Evolutionary conservation across 2,113 vertebrate species (phyloP), one percentile per base, ranked within the genome.

Genomic region (Sphaerodactylus townsendi): DNA sequence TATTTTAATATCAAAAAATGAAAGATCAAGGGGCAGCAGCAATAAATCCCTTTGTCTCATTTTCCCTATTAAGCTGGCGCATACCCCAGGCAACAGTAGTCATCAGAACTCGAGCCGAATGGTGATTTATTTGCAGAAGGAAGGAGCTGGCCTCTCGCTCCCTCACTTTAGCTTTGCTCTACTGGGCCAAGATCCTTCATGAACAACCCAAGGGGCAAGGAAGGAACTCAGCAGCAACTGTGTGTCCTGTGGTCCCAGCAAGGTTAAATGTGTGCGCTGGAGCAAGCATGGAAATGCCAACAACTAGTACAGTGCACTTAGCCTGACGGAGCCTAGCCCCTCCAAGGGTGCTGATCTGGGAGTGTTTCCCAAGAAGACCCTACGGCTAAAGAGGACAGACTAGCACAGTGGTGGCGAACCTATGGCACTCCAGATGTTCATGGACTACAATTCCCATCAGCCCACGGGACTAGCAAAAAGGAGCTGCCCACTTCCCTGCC

Each of bases 101-200:
- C 92, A 94, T 89, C 91, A 88, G 88, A 68, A n/a, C 83, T 90
- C 74, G 15, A 35, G 19, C 13, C 82, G 14, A 39, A 78, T 1
- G 44, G 92, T 93, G 87, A 91, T 92, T 86, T 90, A 91, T 93
- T 84, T 80, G 86, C 86, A 90, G 83, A 82, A 88, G 66, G 62
- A 75, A 87, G 72, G 83, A 53, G 69, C 41, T 85, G 79, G 82
- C 75, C 79, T 73, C 53, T 89, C 87, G 44, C 64, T 88, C 91
- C 80, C 76, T 87, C 82, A 33, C 76, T 86, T 37, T 15, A 0
- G 10, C 74, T 39, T 33, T 11, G 7, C 74, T 59, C 5, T 7
- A 23, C 14, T 37, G 10, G 50, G 2, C 15, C 39, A 48, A 9
- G 11, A 73, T n/a, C 39, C 39, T 73, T 46, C 15, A 5, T 13